phyloP scores from a whole-genome alignment of 2,797 vertebrate genomes.

The Clamator glandarius region DNA sequence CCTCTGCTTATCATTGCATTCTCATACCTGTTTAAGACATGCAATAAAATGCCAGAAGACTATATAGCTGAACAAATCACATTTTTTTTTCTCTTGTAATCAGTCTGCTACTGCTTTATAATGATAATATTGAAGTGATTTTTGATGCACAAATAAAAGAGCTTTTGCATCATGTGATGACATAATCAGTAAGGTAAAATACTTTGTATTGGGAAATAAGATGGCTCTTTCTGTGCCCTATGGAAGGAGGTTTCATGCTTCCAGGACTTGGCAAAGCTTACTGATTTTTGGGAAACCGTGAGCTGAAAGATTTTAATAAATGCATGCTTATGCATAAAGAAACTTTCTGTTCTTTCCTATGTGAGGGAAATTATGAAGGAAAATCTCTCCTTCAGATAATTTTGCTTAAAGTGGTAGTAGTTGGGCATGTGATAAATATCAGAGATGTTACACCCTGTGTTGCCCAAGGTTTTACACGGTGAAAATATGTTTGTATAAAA shows the following conservation, averaged over 20 bases:
- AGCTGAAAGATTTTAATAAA: slow-evolving; percentile 62
- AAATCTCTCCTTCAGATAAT: not conserved
- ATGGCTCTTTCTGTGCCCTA: not conserved
- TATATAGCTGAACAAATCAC: not conserved
- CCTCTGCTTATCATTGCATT: not conserved
- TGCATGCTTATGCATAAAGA: slow-evolving; percentile 35
- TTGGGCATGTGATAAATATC: not conserved
- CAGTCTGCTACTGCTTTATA: not conserved
- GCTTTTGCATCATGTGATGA: not conserved
- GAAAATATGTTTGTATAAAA: not conserved
- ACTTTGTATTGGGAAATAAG: not conserved
- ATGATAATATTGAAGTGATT: not conserved
- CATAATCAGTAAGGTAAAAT: not conserved
- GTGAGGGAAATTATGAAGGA: not conserved
- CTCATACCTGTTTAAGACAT: not conserved
- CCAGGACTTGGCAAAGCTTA: not conserved
- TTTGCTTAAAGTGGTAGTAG: not conserved
- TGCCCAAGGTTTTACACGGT: not conserved
- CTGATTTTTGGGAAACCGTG: not conserved
- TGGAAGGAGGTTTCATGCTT: not conserved
- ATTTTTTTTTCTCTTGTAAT: not conserved
- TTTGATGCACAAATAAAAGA: not conserved
- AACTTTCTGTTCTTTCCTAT: slow-evolving; percentile 28
- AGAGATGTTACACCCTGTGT: not conserved
- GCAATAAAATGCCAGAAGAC: not conserved